Conservation (phyloP, 2,113 vertebrate genomes). For the Cacatua alba region DNA sequence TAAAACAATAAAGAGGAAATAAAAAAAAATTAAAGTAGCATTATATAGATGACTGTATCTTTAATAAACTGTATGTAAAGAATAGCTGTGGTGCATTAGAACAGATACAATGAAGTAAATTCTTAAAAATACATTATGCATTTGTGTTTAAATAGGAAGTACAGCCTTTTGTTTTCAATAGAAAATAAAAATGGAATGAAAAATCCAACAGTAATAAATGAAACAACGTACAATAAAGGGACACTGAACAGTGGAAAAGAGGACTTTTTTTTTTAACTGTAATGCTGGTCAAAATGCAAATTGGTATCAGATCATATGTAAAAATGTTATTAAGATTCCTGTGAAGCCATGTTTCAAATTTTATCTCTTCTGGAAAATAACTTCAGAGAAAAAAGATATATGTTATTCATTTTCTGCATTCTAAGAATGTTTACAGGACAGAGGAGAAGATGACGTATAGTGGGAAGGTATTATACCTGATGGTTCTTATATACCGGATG, state of each 20-base stretch:
- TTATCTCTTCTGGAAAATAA: conserved; percentile 14
- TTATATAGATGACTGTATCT: background rate
- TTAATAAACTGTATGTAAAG: background rate
- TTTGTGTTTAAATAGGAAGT: conserved; percentile 30
- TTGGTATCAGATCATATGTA: background rate
- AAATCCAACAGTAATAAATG: background rate
- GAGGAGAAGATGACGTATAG: conserved; percentile 27
- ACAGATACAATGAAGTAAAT: background rate
- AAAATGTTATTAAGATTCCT: background rate
- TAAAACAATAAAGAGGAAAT: background rate
- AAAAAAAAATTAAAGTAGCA: background rate
- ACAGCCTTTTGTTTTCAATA: background rate
- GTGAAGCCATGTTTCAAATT: conserved; percentile 15
- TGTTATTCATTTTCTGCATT: background rate
- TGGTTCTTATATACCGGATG: conserved; percentile 63
- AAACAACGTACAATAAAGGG: background rate
- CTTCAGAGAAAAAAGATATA: background rate
- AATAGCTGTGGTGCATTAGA: background rate
- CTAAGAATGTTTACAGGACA: conserved; percentile 45
- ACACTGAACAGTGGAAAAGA: background rate
- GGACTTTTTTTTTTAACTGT: background rate
- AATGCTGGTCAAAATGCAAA: conserved; percentile 3
- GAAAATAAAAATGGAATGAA: background rate
- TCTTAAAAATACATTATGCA: background rate
- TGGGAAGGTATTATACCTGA: conserved; percentile 39